Conservation (phyloP, 2,888 invertebrate genomes). For the Pandemis heparana region DNA sequence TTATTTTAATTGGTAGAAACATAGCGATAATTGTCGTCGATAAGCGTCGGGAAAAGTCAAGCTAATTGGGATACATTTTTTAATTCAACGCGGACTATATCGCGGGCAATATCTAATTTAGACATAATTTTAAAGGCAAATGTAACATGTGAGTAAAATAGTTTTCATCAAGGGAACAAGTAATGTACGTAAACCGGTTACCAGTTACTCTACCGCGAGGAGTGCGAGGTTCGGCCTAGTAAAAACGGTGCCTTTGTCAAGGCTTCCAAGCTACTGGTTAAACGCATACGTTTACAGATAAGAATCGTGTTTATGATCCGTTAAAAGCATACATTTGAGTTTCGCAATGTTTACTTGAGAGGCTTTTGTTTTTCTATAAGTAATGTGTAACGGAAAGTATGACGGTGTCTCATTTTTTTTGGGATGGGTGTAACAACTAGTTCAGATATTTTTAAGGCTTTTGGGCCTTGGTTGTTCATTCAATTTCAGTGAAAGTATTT, state of each 20-base stretch:
- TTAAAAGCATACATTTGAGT: background rate
- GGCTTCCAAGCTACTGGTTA: conserved; percentile 25
- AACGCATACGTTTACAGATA: conserved; percentile 9
- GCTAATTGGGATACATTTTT: no score
- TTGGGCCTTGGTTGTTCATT: no score
- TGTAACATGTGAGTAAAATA: conserved; percentile 13
- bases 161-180: conserved; percentile 39
- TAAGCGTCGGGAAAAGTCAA: no score
- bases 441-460: no score
- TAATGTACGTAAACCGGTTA: conserved; percentile 45
- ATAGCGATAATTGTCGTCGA: no score
- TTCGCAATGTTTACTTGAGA: background rate
- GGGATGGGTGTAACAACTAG: background rate
- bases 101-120: no score
- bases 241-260: conserved; percentile 49
- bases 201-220: background rate
- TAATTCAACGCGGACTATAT: no score
- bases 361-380: no score
- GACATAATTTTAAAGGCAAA: background rate
- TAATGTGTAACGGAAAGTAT: background rate
- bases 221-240: conserved; percentile 44
- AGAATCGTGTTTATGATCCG: conserved; percentile 1
- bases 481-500: no score
- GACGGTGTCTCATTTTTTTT: background rate
- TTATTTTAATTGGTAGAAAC: no score